Percentiles rank a stretch among this genome's conserved stretches.
Conservation (phyloP, 2,113 vertebrate species). For the Callocephalon fimbriatum region DNA sequence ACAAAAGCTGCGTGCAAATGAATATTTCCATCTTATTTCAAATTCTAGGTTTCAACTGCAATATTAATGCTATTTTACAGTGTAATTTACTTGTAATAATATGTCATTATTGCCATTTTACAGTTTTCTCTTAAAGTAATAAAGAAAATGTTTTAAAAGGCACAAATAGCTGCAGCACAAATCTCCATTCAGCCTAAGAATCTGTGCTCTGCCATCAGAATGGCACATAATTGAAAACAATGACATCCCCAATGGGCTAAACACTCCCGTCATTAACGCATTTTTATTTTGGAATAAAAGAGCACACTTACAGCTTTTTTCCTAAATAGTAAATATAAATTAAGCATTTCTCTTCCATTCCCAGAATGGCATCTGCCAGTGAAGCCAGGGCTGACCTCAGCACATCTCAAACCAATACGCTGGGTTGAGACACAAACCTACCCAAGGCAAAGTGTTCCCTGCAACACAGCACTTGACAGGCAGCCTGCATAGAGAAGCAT, state of each 20-base stretch:
- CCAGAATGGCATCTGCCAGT: conserved; percentile 71
- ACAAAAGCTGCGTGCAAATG: conserved; percentile 81
- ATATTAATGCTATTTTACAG: conserved; percentile 82
- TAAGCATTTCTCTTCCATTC: conserved; percentile 53
- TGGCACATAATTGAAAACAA: conserved; percentile 79
- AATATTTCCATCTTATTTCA: conserved; percentile 83
- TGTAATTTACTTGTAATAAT: conserved; percentile 85
- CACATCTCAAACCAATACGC: accelerated
- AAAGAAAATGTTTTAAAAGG: conserved; percentile 82
- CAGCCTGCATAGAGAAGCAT: not conserved
- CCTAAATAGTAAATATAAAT: conserved; percentile 69
- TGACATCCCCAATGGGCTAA: conserved; percentile 71
- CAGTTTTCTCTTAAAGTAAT: conserved; percentile 82
- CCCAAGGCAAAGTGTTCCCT: not conserved
- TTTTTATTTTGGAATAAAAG: conserved; percentile 75
- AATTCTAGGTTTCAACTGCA: conserved; percentile 84
- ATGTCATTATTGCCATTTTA: conserved; percentile 85
- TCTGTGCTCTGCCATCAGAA: conserved; percentile 74
- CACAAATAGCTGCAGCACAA: conserved; percentile 72
- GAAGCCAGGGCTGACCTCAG: conserved; percentile 24
- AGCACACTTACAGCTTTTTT: conserved; percentile 50
- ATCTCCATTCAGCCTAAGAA: conserved; percentile 75
- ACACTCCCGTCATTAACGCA: conserved; percentile 73
- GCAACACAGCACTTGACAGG: accelerated
- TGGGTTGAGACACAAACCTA: not conserved